phyloP scores from a whole-genome alignment of 2,113 vertebrate species.

The Montifringilla adamsi region DNA sequence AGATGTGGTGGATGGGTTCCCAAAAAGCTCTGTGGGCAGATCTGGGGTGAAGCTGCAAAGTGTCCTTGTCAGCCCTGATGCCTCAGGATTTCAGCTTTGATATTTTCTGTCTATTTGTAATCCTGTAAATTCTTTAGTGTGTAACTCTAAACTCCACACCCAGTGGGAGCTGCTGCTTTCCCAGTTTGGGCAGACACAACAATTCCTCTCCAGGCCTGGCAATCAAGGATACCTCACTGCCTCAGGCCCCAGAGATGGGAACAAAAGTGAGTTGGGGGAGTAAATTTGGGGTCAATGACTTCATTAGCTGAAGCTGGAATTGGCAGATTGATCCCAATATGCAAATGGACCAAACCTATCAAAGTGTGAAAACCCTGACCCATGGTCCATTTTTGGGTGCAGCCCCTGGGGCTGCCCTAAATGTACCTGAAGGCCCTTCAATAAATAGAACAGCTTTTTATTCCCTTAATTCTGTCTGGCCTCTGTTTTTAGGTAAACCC shows the following conservation, averaged over 20 bases:
- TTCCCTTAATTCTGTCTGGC: too few relatives aligned
- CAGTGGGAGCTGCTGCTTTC: background rate
- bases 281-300: background rate
- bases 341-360: background rate
- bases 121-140: background rate
- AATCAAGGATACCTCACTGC: background rate
- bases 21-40: background rate
- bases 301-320: background rate
- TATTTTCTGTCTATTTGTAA: fast-evolving
- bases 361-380: background rate
- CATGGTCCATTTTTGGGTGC: background rate
- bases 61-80: background rate
- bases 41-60: background rate
- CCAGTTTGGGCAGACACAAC: background rate
- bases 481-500: too few relatives aligned
- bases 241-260: background rate
- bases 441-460: too few relatives aligned
- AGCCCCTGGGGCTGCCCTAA: too few relatives aligned
- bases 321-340: background rate
- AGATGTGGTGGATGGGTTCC: background rate
- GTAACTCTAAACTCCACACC: background rate
- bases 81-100: background rate
- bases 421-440: too few relatives aligned
- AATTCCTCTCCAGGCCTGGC: background rate
- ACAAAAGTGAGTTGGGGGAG: background rate